phyloP scores from a whole-genome alignment of 1,140 invertebrate genomes.

The Bombus confusus region DNA sequence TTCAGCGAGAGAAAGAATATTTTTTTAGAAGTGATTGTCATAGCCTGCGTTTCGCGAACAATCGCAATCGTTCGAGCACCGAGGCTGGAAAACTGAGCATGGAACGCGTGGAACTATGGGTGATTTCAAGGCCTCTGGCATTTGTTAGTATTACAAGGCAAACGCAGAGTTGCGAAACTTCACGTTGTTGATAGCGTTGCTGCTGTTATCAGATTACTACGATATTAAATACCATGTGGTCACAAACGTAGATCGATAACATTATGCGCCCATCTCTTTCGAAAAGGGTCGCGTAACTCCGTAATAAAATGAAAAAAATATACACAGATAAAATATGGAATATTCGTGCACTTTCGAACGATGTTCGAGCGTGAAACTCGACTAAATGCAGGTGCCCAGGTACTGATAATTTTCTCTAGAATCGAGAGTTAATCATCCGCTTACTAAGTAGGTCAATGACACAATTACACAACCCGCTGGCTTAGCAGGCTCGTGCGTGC shows the following conservation, averaged over 20 bases:
- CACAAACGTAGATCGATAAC: constrained; percentile 32
- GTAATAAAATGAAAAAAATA: background rate
- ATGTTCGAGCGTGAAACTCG: background rate
- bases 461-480: constrained; percentile 57
- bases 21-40: background rate
- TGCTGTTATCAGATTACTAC: constrained; percentile 63
- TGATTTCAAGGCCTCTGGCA: constrained; percentile 36
- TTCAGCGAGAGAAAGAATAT: background rate
- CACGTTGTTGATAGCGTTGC: constrained; percentile 44
- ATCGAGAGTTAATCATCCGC: constrained; percentile 45
- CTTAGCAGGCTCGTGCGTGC: constrained; percentile 27
- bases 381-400: constrained; percentile 23
- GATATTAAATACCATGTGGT: constrained; percentile 36
- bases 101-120: constrained; percentile 24
- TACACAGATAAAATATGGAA: background rate
- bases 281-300: background rate
- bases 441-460: constrained; percentile 64
- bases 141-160: constrained; percentile 67
- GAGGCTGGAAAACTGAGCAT: background rate
- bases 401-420: constrained; percentile 29
- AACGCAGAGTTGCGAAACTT: constrained; percentile 60
- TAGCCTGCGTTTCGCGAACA: background rate
- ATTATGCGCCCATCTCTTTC: constrained; percentile 24
- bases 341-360: background rate
- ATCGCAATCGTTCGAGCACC: no score